Evolutionary conservation across 2,113 vertebrate genomes (phyloP).

Genomic region (Ctenodactylus gundi): DNA sequence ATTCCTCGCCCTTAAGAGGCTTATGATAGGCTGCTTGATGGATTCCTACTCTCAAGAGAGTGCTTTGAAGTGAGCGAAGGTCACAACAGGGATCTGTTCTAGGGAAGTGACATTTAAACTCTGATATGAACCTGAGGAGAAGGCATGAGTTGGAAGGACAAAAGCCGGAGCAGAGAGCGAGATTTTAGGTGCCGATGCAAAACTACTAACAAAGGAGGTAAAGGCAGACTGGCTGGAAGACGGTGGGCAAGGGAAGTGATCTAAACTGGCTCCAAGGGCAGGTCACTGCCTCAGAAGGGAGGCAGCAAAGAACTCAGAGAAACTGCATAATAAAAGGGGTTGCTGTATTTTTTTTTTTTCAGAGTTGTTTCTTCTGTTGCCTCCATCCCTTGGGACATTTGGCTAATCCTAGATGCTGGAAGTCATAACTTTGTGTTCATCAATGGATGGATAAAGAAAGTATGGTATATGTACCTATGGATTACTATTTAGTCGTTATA

Average conservation of each 20-base stretch:
- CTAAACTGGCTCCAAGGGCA: background rate
- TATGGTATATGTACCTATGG: background rate
- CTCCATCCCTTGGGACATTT: background rate
- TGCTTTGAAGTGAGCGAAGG: background rate
- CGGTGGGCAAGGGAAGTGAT: background rate
- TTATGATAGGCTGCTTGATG: no score
- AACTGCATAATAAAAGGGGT: background rate
- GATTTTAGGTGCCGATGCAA: background rate
- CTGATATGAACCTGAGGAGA: background rate
- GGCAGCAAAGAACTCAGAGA: background rate
- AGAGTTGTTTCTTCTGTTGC: background rate
- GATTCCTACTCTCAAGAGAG: background rate
- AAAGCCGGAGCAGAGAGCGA: background rate
- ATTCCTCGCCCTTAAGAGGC: background rate
- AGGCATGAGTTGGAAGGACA: background rate
- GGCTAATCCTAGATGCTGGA: background rate
- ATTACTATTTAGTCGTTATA: background rate
- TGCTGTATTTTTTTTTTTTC: background rate
- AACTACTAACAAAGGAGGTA: fast-evolving
- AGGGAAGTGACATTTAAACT: background rate
- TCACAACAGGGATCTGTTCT: background rate
- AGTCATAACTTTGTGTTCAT: background rate
- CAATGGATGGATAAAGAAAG: background rate
- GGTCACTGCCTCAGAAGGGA: no score
- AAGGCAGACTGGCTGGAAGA: background rate